Conservation (phyloP, 2,888 invertebrate species). For the Pristionchus maxplancki region DNA sequence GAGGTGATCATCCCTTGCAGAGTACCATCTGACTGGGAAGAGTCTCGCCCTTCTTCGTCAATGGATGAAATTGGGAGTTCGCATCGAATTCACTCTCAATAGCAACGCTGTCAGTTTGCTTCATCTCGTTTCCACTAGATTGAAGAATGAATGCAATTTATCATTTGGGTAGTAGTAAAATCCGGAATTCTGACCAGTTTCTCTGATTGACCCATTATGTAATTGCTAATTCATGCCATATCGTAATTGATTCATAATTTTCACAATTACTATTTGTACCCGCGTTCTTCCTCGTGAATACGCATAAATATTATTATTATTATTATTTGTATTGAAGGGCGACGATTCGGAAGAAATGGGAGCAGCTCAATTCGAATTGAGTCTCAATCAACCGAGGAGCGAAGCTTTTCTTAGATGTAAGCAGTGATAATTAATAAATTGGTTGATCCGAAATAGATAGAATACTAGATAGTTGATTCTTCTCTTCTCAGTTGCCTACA, state of each 20-base stretch:
- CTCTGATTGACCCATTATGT: too few relatives aligned
- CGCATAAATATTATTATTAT: too few relatives aligned
- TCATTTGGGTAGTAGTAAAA: neutral
- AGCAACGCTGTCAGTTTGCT: constrained; percentile 60
- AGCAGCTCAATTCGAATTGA: constrained; percentile 64
- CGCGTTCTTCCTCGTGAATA: too few relatives aligned
- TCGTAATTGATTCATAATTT: too few relatives aligned
- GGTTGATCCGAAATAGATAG: too few relatives aligned
- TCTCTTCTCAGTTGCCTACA: neutral
- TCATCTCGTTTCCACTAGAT: too few relatives aligned
- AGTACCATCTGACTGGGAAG: constrained; percentile 65
- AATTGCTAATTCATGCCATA: too few relatives aligned
- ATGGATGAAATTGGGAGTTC: constrained; percentile 68
- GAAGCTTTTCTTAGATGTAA: constrained; percentile 20
- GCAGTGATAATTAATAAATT: neutral
- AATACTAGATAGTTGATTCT: neutral
- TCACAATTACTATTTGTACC: too few relatives aligned
- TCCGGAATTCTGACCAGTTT: too few relatives aligned
- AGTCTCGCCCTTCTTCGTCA: constrained; percentile 69
- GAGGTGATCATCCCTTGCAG: constrained; percentile 59
- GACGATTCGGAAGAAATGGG: constrained; percentile 68
- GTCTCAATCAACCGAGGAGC: constrained; percentile 55
- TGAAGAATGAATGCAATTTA: too few relatives aligned
- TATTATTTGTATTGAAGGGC: constrained; percentile 33
- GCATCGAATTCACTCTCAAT: constrained; percentile 68